A percentile compares a stretch with the other conserved stretches of the same genome.
These are phyloP conservation scores for Datnioides undecimradiatus DNA, from an alignment of 2,113 vertebrate genomes.

Conservation along the genomic window DNA sequence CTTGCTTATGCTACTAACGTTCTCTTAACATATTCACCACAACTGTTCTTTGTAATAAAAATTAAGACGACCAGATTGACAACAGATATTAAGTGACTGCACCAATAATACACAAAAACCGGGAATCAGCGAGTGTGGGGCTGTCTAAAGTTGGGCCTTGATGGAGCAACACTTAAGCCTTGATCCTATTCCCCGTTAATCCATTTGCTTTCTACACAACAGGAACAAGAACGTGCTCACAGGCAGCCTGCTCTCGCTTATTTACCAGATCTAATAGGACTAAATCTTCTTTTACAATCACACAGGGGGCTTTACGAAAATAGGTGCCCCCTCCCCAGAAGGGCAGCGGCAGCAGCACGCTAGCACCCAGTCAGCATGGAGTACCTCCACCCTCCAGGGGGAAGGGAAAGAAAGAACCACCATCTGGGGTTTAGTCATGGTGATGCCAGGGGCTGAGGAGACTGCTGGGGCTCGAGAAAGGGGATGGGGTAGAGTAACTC, in stretches of 20 bases:
- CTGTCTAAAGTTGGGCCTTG: conserved; percentile 42
- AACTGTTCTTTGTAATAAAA: too few species aligned
- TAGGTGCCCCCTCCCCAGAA: conserved; percentile 48
- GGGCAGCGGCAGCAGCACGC: conserved; percentile 49
- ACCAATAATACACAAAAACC: conserved; percentile 33
- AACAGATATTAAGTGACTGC: conserved; percentile 15
- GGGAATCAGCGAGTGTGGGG: conserved; percentile 15
- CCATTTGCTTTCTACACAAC: conserved; percentile 74
- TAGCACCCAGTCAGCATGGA: conserved; percentile 72
- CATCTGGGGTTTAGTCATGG: conserved; percentile 88
- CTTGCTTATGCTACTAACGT: neutral
- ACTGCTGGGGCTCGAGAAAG: conserved; percentile 47
- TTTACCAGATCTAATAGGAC: conserved; percentile 78
- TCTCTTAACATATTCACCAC: neutral
- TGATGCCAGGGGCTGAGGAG: conserved; percentile 81
- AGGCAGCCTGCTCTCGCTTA: conserved; percentile 64
- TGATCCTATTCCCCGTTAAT: conserved; percentile 61
- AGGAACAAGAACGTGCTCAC: conserved; percentile 68
- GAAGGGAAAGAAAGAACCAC: conserved; percentile 80
- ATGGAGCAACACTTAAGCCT: conserved; percentile 54
- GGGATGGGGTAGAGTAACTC: conserved; percentile 39
- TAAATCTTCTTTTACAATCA: conserved; percentile 81
- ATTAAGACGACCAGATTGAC: conserved; percentile 16
- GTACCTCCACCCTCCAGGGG: conserved; percentile 81
- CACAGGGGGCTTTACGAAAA: conserved; percentile 55